These are phyloP conservation scores for Lordiphosa stackelbergi DNA, from an alignment of 1,140 invertebrate species.

Conservation along the genomic window DNA sequence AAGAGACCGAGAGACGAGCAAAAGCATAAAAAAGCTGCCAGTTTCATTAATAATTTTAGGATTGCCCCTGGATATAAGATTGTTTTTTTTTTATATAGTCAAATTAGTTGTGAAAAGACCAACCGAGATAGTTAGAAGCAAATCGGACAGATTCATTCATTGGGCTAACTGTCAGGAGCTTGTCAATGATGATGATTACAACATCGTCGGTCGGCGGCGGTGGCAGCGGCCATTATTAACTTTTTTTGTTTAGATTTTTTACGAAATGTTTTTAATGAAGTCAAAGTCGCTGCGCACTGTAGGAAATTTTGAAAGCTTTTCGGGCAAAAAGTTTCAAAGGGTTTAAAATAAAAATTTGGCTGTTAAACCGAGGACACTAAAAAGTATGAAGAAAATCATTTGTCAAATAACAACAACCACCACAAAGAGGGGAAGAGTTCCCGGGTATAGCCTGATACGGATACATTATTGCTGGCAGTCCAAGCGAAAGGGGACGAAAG, in stretches of 20 bases:
- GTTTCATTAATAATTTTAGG: slow-evolving; percentile 62
- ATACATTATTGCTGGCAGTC: too few species aligned
- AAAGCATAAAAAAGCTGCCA: slow-evolving; percentile 15
- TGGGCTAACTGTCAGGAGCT: slow-evolving; percentile 43
- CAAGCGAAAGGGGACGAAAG: too few species aligned
- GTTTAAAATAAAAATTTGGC: too few species aligned
- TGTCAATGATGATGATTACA: slow-evolving; percentile 37
- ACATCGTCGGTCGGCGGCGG: slow-evolving; percentile 27
- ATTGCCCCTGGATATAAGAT: slow-evolving; percentile 17
- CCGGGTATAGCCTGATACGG: too few species aligned
- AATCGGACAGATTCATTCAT: slow-evolving; percentile 58
- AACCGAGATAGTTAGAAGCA: slow-evolving; percentile 46
- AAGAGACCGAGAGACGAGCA: slow-evolving; percentile 6
- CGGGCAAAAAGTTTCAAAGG: too few species aligned
- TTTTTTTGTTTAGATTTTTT: slow-evolving; percentile 30
- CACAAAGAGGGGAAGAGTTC: too few species aligned
- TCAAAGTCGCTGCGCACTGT: slow-evolving; percentile 7
- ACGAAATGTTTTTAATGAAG: slow-evolving; percentile 64
- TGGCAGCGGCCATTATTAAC: slow-evolving; percentile 51
- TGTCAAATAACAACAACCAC: too few species aligned
- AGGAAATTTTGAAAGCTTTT: too few species aligned
- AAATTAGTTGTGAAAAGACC: slow-evolving; percentile 26
- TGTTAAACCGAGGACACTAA: too few species aligned
- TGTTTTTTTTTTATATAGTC: slow-evolving; percentile 21
- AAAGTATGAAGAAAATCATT: too few species aligned